Base-by-base conservation (phyloP, 2,888 invertebrate genomes). In the Caenorhabditis imperialis region DNA sequence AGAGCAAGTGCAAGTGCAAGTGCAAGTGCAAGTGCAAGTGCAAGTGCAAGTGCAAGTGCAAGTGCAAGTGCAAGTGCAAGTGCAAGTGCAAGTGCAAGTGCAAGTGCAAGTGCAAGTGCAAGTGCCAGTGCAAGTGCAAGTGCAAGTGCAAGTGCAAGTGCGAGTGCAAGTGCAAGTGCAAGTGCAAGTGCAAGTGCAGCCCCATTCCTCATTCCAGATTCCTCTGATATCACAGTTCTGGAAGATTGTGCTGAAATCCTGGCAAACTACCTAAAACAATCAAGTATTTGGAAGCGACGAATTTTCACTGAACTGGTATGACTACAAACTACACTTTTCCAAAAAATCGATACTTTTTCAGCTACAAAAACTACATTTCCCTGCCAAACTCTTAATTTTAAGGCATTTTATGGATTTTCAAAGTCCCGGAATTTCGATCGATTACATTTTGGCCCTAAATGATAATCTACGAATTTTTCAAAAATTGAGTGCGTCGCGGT, bases 181-280 rank as follows among this genome's bases (percentile, higher is more conserved):
- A n/a, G n/a, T n/a, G n/a, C n/a, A n/a, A n/a, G n/a, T n/a, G n/a
- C n/a, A n/a, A n/a, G n/a, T n/a, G n/a, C n/a, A n/a, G n/a, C n/a
- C n/a, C n/a, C n/a, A n/a, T n/a, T 3, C 16, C 5, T 10, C 30
- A 18, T 40, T 16, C 23, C 12, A 44, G 44, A 22, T 3, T 44
- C 44, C 4, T 14, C 4, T 12, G 12, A 50, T 14, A 35, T 50
- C 3, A 18, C 12, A 5, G 12, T 50, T 14, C 20, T 22, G 1
- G 50, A 50, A 20, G 50, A 50, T 22, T 50, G 50, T 14, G 50
- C 50, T 1, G 30, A 50, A 20, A 5, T 22, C 18, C 22, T 50
- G 2, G 50, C 50, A 12, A 3, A 50, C 2, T 50, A 50, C 30
- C 33, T 50, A 20, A 50, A 50, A 33, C 20, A 35, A 16, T 18